Conservation (phyloP, 2,797 vertebrate species). For the Smutsia gigantea region DNA sequence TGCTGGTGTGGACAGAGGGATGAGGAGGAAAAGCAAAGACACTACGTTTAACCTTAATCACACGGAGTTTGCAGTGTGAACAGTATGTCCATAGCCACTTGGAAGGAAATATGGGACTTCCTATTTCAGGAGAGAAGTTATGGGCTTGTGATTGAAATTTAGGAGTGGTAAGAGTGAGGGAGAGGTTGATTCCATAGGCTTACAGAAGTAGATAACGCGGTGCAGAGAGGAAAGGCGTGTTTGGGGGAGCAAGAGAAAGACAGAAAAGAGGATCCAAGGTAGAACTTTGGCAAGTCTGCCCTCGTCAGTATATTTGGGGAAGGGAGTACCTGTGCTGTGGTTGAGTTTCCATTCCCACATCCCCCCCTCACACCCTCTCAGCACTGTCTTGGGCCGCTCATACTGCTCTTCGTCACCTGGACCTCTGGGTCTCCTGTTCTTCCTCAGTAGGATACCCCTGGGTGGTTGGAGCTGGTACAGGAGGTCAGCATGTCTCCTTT, state of each 20-base stretch:
- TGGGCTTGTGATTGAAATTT: neutral
- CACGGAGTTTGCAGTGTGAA: neutral
- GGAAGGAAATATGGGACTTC: neutral
- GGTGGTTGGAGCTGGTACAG: neutral
- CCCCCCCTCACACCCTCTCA: neutral
- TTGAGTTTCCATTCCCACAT: neutral
- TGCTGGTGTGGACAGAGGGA: neutral
- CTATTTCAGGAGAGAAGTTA: neutral
- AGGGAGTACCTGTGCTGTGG: neutral
- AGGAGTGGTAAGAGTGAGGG: neutral
- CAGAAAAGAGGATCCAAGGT: neutral
- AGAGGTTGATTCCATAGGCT: neutral
- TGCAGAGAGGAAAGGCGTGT: neutral
- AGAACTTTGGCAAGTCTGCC: neutral
- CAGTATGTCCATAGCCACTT: neutral
- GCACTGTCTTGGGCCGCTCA: neutral
- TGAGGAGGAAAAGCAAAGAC: neutral
- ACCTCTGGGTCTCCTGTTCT: neutral
- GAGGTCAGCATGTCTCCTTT: neutral
- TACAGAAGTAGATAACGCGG: rapidly evolving
- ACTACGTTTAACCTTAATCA: neutral
- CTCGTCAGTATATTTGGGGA: neutral
- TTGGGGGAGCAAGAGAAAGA: neutral
- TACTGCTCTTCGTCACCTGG: neutral
- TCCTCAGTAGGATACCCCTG: neutral